Evolutionary conservation across 2,888 invertebrate genomes (phyloP).

Genomic region (Chironomus tentans): DNA sequence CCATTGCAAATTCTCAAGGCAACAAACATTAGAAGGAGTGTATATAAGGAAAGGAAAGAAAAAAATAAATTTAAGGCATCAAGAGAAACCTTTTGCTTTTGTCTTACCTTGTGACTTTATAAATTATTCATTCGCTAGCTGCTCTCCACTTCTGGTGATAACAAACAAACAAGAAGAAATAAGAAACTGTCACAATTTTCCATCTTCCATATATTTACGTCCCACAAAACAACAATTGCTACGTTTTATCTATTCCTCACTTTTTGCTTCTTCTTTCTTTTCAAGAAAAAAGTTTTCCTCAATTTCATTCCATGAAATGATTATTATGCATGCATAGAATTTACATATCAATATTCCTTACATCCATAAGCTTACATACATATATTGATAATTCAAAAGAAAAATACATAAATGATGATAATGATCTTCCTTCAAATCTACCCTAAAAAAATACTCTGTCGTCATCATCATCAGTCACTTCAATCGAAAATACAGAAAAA

Average conservation of each 20-base stretch:
- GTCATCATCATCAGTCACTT: too few species aligned
- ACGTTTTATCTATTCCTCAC: background rate
- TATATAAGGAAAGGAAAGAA: too few species aligned
- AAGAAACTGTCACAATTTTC: background rate
- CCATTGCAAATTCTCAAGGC: background rate
- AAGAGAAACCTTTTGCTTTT: background rate
- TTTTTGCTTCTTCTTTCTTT: background rate
- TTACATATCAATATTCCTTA: too few species aligned
- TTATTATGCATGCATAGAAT: too few species aligned
- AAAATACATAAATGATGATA: background rate
- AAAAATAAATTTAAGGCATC: background rate
- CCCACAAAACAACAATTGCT: background rate
- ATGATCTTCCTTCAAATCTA: background rate
- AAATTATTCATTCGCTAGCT: background rate
- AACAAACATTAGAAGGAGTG: too few species aligned
- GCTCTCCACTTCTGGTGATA: background rate
- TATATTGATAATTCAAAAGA: background rate
- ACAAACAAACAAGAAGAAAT: background rate
- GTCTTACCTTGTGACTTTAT: slow-evolving; percentile 1
- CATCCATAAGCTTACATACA: background rate
- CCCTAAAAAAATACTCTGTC: too few species aligned
- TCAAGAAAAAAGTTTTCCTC: background rate
- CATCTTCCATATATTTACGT: background rate
- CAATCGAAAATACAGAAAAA: too few species aligned
- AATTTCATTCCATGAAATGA: background rate